These are phyloP conservation scores for Vultur gryphus DNA, from an alignment of 2,797 vertebrate genomes.

Conservation along the genomic window DNA sequence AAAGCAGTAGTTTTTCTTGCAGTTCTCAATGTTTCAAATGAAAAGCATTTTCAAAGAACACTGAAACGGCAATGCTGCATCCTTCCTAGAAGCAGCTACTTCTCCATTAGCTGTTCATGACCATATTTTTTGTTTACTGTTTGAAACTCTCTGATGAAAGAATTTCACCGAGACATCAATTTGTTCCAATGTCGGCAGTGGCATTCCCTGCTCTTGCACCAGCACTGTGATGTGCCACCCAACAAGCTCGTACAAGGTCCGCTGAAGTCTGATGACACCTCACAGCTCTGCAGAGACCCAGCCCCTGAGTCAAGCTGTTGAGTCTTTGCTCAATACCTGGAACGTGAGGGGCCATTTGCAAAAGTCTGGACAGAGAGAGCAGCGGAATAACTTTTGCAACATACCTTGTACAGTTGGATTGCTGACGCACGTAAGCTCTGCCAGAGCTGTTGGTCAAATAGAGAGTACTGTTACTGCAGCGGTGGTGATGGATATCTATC, in stretches of 20 bases:
- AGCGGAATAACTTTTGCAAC: neutral
- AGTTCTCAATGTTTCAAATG: neutral
- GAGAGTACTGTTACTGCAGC: neutral
- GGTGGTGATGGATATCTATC: neutral
- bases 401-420: neutral
- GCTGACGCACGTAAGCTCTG: rapidly evolving
- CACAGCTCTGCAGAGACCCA: neutral
- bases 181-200: rapidly evolving
- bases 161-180: neutral
- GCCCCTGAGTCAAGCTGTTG: neutral
- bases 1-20: neutral
- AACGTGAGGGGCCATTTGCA: neutral
- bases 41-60: neutral
- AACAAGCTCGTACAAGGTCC: neutral
- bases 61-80: neutral
- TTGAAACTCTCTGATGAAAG: neutral
- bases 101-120: neutral
- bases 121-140: neutral
- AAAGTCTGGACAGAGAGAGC: neutral
- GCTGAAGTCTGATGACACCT: neutral
- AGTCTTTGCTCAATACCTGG: neutral
- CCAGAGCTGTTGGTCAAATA: neutral
- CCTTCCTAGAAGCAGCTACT: neutral
- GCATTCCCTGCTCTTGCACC: neutral
- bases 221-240: neutral